A percentile compares a stretch with the other conserved stretches of the same genome.
These are phyloP conservation scores for Columba livia DNA, from an alignment of 2,113 vertebrate genomes.

Conservation along the genomic window DNA sequence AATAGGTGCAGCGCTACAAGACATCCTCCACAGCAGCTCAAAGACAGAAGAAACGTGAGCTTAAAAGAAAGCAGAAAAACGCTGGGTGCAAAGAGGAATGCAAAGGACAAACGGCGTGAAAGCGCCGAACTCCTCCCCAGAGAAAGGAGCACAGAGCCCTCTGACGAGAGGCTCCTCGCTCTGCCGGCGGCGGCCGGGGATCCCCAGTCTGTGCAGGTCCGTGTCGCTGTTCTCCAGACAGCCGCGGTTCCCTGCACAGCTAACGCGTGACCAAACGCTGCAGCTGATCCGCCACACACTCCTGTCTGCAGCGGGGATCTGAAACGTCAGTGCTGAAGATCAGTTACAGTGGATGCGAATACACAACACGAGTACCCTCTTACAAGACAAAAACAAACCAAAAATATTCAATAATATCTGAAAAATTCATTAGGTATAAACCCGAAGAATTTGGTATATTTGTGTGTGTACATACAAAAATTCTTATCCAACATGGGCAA, in stretches of 20 bases:
- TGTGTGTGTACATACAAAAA: constrained; percentile 17
- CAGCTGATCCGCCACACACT: neutral
- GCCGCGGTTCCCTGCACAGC: no score
- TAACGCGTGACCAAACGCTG: no score
- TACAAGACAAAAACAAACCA: neutral
- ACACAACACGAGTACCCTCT: neutral
- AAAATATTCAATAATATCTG: neutral
- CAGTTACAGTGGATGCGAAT: neutral
- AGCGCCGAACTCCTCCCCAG: no score
- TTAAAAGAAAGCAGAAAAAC: neutral
- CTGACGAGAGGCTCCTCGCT: neutral
- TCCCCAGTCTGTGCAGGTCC: no score
- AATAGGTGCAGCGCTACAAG: neutral
- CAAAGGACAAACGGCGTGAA: neutral
- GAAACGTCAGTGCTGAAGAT: neutral
- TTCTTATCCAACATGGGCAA: neutral
- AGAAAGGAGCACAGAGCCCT: no score
- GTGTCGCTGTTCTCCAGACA: no score
- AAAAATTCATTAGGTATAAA: neutral
- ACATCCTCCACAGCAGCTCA: neutral
- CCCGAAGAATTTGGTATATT: neutral
- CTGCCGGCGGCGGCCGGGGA: no score
- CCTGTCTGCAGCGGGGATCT: neutral
- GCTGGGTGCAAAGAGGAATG: neutral
- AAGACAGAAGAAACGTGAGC: neutral